Conservation (phyloP, 2,888 invertebrate species). For the Argynnis bischoffii region DNA sequence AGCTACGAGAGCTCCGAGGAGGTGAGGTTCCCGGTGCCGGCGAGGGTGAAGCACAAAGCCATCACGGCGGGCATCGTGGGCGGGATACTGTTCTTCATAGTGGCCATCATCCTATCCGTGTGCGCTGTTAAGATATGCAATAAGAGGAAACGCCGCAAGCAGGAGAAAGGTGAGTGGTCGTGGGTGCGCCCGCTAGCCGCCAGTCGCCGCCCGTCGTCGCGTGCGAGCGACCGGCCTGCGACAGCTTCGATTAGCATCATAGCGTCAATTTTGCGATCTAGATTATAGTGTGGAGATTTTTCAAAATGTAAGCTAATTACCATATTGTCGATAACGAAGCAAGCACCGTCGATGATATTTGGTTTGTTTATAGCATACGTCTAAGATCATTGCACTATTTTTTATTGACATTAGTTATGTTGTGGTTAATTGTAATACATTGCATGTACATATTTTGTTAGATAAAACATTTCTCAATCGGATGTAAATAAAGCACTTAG, state of each 20-base stretch:
- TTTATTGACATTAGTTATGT: background rate
- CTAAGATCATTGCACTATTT: background rate
- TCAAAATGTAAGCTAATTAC: slow-evolving; percentile 33
- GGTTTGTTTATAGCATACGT: slow-evolving; percentile 4
- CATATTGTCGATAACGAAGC: slow-evolving; percentile 71
- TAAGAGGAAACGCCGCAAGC: slow-evolving; percentile 97
- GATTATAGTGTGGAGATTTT: slow-evolving; percentile 2
- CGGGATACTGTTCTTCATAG: slow-evolving; percentile 98
- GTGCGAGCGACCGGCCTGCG: background rate
- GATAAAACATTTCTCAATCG: too few species aligned
- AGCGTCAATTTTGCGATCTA: background rate
- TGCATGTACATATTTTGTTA: too few species aligned
- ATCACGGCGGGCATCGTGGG: slow-evolving; percentile 98
- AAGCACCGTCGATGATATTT: slow-evolving; percentile 20
- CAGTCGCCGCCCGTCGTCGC: background rate
- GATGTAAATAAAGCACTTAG: too few species aligned
- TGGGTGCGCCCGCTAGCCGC: background rate
- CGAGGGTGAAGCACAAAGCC: slow-evolving; percentile 96
- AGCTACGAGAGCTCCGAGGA: slow-evolving; percentile 94
- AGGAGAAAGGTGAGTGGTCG: slow-evolving; percentile 93
- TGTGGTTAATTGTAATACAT: too few species aligned
- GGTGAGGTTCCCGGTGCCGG: slow-evolving; percentile 94
- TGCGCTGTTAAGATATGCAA: slow-evolving; percentile 99
- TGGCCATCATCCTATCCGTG: slow-evolving; percentile 97
- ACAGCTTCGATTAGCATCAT: slow-evolving; percentile 4